phyloP scores from a whole-genome alignment of 2,888 invertebrate species.

The Tenodera sinensis region DNA sequence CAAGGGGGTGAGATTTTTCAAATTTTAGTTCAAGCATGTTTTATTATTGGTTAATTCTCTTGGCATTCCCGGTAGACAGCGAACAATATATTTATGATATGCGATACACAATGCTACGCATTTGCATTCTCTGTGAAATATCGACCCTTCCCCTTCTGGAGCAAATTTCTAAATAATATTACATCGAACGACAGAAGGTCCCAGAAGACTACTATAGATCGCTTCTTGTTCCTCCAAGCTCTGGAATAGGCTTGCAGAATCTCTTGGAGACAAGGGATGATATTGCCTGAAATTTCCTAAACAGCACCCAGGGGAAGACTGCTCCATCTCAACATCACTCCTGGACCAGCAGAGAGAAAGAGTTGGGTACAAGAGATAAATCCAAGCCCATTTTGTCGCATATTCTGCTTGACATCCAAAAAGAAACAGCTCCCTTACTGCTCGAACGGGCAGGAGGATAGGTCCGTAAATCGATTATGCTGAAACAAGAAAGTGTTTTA shows the following conservation, averaged over 20 bases:
- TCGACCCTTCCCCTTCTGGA: neutral
- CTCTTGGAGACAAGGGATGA: neutral
- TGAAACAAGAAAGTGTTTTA: neutral
- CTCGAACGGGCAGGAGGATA: neutral
- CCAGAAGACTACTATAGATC: neutral
- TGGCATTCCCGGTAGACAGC: too few species aligned
- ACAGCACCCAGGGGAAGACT: neutral
- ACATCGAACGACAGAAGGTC: neutral
- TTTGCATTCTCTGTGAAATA: neutral
- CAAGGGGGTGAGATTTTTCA: too few species aligned
- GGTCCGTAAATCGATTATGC: conserved; percentile 7
- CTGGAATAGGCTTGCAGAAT: neutral
- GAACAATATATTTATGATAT: too few species aligned
- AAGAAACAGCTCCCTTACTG: neutral
- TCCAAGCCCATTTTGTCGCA: conserved; percentile 7
- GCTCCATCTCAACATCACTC: neutral
- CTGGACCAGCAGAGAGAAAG: neutral
- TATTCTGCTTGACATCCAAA: conserved; percentile 9
- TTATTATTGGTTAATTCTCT: too few species aligned
- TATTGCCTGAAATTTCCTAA: conserved; percentile 12
- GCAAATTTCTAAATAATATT: neutral
- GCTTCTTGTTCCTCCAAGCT: neutral
- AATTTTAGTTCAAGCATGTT: too few species aligned
- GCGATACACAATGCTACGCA: neutral
- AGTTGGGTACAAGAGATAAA: neutral